Base-by-base conservation (phyloP, 2,797 vertebrate genomes). In the Oreonectes daqikongensis region DNA sequence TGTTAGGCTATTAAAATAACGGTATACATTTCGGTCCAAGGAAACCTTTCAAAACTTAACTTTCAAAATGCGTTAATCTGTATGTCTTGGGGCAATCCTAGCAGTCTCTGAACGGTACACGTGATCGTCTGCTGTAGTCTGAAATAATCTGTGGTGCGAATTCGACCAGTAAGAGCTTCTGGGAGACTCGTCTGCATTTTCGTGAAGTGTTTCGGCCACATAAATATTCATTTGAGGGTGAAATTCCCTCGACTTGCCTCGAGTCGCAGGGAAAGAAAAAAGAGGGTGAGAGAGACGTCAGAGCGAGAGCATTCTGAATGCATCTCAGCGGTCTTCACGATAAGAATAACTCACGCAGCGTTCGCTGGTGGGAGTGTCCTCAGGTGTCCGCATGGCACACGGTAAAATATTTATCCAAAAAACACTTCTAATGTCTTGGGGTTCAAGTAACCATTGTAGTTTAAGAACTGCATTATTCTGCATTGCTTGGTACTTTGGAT, bases 191-290 rank as follows among this genome's bases (percentile, higher is more conserved):
- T 22, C 50, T 17, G 52, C 42, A 69, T 53, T 76, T n/a, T 69
- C 57, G 22, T 77, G 28, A 63, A 52, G 22, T 69, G 22, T 61
- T 77, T 69, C 32, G 50, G 55, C 42, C 32, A 2, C 66, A 77
- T 77, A 69, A 77, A 77, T 77, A 77, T 77, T 77, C 61, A 77
- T 69, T 22, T 8, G 42, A 52, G 66, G 44, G 28, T 67, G 55
- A 66, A 72, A 72, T 22, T 53, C 68, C 59, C 60, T 48, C 32
- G 67, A 18, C 76, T 44, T 64, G 30, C 57, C 24, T 30, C 28
- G 30, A 71, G 57, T 63, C 55, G 6, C 12, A 40, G 26, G 18
- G 22, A 57, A 65, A 42, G 4, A 66, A 22, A 55, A 69, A 50
- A 20, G 35, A 50, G 15, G 2, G 42, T 12, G 22, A 9, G 10